Conservation (phyloP, 2,113 vertebrate species). For the Chaetura pelagica region DNA sequence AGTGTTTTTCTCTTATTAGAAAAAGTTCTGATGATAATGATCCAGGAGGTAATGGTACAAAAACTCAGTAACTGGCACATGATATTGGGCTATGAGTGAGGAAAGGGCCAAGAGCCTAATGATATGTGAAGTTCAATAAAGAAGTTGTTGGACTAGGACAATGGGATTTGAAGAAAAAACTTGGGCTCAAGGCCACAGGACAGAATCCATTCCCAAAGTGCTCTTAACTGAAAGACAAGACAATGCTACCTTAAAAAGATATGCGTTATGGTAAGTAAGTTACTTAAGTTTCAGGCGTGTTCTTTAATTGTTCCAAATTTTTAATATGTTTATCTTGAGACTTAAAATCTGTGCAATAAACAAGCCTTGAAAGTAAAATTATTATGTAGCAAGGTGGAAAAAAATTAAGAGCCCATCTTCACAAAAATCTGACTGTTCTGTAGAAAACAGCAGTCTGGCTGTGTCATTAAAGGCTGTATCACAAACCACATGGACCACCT, state of each 20-base stretch:
- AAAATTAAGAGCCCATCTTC: background rate
- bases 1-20: background rate
- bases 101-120: background rate
- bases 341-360: background rate
- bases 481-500: background rate
- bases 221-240: background rate
- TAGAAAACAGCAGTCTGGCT: background rate
- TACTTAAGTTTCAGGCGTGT: background rate
- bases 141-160: background rate
- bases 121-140: background rate
- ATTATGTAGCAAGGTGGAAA: background rate
- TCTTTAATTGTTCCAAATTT: background rate
- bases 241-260: background rate
- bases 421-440: background rate
- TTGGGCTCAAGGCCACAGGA: background rate
- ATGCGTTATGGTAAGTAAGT: background rate
- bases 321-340: background rate
- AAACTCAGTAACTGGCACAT: background rate
- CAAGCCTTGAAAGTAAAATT: background rate
- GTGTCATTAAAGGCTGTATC: background rate
- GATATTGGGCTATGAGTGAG: background rate
- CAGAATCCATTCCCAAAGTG: background rate
- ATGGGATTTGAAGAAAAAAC: background rate
- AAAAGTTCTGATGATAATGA: background rate
- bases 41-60: background rate